A percentile compares a stretch with the other conserved stretches of the same genome.
Evolutionary conservation across 2,797 vertebrate genomes (phyloP).

Genomic region (Odontamblyopus rebecca): DNA sequence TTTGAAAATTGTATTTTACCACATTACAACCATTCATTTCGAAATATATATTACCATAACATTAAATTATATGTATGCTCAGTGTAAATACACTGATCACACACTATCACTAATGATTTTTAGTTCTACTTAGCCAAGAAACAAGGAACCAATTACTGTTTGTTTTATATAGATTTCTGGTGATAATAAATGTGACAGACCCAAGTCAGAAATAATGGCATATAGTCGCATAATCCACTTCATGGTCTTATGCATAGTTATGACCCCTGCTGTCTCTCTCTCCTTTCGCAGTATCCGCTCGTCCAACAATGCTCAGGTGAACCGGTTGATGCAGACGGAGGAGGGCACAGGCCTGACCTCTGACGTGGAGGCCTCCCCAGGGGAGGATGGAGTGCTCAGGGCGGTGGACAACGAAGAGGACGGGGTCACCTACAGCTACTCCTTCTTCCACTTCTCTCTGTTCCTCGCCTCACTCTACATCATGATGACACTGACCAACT

Average conservation of each 20-base stretch:
- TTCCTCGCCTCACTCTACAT: conserved; percentile 91
- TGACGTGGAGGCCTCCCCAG: conserved; percentile 42
- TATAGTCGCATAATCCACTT: background rate
- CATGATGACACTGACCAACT: conserved; percentile 99
- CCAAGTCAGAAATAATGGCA: no score
- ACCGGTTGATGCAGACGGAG: conserved; percentile 94
- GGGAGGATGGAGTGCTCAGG: conserved; percentile 67
- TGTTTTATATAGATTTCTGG: no score
- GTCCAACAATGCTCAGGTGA: conserved; percentile 91
- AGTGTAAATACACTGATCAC: no score
- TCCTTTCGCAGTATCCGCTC: conserved; percentile 82
- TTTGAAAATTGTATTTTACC: no score
- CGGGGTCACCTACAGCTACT: conserved; percentile 88
- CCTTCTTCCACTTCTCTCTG: conserved; percentile 94
- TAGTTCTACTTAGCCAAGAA: no score
- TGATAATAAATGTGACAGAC: no score
- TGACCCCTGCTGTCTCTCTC: background rate
- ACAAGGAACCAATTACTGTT: no score
- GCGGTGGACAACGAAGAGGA: conserved; percentile 93
- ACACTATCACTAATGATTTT: no score
- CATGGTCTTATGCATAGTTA: background rate
- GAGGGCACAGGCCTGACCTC: conserved; percentile 60
- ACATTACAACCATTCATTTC: no score
- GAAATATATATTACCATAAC: no score
- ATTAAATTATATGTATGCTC: no score